Evolutionary conservation across 1,140 invertebrate species (phyloP).

Genomic region (Zophobas atratus): DNA sequence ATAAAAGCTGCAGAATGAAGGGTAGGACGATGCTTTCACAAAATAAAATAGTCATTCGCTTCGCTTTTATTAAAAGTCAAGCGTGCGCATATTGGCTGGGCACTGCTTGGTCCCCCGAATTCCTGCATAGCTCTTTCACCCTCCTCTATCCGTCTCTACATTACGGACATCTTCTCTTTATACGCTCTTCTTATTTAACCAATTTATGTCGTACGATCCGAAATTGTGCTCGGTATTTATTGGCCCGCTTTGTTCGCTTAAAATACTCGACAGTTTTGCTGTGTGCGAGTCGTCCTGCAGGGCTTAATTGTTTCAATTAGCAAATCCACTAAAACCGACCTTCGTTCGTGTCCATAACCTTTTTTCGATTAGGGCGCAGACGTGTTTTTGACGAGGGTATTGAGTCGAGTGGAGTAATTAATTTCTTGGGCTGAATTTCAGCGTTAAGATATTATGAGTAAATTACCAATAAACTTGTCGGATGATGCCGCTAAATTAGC

Average conservation of each 20-base stretch:
- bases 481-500: constrained; percentile 58
- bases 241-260: constrained; percentile 49
- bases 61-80: constrained; percentile 66
- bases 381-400: constrained; percentile 46
- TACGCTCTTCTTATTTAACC: constrained; percentile 62
- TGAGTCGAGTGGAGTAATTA: constrained; percentile 58
- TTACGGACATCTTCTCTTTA: constrained; percentile 58
- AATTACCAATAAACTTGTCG: constrained; percentile 64
- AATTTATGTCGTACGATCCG: constrained; percentile 55
- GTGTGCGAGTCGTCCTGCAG: not conserved
- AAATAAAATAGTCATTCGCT: constrained; percentile 65
- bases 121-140: constrained; percentile 53
- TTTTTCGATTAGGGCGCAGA: not conserved
- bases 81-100: constrained; percentile 61
- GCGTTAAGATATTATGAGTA: constrained; percentile 61
- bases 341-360: constrained; percentile 7
- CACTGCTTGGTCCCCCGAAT: constrained; percentile 51
- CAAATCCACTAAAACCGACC: constrained; percentile 25
- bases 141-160: constrained; percentile 52
- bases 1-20: constrained; percentile 49
- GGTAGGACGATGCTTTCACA: constrained; percentile 49
- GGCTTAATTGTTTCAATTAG: constrained; percentile 50
- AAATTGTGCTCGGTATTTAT: constrained; percentile 53
- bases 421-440: constrained; percentile 58
- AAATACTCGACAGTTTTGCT: constrained; percentile 48